phyloP scores from a whole-genome alignment of 2,113 vertebrate species.

The Rynchops niger region DNA sequence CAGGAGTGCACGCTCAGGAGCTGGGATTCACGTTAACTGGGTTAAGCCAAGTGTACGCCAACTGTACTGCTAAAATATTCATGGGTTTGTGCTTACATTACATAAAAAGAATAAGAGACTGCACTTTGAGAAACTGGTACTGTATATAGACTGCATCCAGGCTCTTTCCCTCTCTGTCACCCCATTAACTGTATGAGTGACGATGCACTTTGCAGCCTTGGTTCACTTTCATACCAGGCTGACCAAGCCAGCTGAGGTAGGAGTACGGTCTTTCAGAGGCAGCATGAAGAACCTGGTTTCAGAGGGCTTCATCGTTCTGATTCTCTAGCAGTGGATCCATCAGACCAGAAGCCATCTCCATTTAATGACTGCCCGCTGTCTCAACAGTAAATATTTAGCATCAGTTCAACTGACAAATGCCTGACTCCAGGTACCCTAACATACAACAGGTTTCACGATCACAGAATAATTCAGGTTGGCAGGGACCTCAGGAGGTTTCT shows the following conservation, averaged over 20 bases:
- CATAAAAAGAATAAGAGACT: not conserved
- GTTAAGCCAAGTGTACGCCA: not conserved
- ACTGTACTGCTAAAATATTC: constrained; percentile 23
- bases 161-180: not conserved
- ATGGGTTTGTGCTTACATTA: not conserved
- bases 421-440: not conserved
- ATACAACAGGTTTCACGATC: not conserved
- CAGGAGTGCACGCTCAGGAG: not conserved
- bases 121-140: not conserved
- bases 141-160: not conserved
- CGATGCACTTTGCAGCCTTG: not conserved
- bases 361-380: not conserved
- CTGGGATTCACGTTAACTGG: not conserved
- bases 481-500: not conserved
- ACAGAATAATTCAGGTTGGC: not conserved
- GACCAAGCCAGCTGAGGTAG: not conserved
- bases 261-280: not conserved
- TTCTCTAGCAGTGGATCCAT: not conserved
- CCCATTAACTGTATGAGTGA: fast-evolving
- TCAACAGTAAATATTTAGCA: not conserved
- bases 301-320: not conserved
- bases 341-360: not conserved
- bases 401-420: not conserved
- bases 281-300: not conserved
- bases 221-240: not conserved